Conservation (phyloP, 2,113 vertebrate genomes). For the Mormyrus iriodes region DNA sequence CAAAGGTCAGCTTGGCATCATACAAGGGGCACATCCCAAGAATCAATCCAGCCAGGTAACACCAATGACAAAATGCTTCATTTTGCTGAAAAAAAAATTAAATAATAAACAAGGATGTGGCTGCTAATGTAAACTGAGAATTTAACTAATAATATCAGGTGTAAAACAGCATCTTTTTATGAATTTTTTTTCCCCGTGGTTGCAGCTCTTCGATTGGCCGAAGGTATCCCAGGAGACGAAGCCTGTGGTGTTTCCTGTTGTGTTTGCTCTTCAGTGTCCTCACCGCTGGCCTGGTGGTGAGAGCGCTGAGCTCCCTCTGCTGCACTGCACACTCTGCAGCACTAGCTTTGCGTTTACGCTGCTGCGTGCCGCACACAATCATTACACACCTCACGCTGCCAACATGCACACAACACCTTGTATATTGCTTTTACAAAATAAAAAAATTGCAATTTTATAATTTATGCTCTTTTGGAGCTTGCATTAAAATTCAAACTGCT, state of each 20-base stretch:
- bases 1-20: not conserved
- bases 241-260: slow-evolving; percentile 70
- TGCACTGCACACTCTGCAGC: not conserved
- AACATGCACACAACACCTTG: not conserved
- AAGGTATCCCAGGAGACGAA: slow-evolving; percentile 72
- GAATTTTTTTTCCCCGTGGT: not conserved
- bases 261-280: slow-evolving; percentile 60
- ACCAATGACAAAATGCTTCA: not conserved
- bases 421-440: no score
- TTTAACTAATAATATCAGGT: not conserved
- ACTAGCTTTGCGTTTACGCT: not conserved
- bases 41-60: not conserved
- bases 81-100: not conserved
- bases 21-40: not conserved
- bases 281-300: slow-evolving; percentile 70
- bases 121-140: not conserved
- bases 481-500: not conserved
- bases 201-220: slow-evolving; percentile 78
- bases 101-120: not conserved
- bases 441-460: not conserved
- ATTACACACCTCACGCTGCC: not conserved
- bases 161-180: not conserved
- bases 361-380: not conserved
- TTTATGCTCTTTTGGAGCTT: not conserved
- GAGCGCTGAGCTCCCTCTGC: slow-evolving; percentile 18